These are phyloP conservation scores for Nyctereutes procyonoides DNA, from an alignment of 2,113 vertebrate species.

Conservation along the genomic window DNA sequence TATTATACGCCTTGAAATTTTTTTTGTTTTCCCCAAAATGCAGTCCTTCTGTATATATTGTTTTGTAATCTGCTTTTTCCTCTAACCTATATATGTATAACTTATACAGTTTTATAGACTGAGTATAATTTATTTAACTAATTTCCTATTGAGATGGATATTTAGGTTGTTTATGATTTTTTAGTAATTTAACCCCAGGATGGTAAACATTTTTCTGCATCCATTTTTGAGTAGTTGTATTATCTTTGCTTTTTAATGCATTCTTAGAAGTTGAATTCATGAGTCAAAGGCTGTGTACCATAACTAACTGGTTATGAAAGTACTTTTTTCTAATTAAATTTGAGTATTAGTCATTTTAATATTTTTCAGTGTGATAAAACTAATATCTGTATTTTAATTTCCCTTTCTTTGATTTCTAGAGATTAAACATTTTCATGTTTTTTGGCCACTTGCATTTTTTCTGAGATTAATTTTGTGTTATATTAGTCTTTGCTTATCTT, in stretches of 20 bases:
- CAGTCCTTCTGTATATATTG: background rate
- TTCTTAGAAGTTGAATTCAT: conserved; percentile 51
- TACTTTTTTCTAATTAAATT: conserved; percentile 28
- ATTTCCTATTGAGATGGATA: background rate
- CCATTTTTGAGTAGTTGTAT: conserved; percentile 1
- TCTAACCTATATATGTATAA: background rate
- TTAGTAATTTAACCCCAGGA: background rate
- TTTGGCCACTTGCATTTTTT: conserved; percentile 15
- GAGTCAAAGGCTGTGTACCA: background rate
- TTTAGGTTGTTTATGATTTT: conserved; percentile 26
- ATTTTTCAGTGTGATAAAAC: conserved; percentile 15
- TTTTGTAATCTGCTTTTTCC: background rate
- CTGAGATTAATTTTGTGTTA: conserved; percentile 46
- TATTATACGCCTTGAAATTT: background rate
- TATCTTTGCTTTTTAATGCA: background rate
- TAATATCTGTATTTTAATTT: background rate
- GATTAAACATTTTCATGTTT: conserved; percentile 9
- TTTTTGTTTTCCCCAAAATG: background rate
- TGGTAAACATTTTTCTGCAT: conserved; percentile 1
- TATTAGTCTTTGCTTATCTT: background rate
- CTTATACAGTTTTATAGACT: background rate
- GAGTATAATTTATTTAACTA: background rate
- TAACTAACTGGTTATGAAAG: background rate
- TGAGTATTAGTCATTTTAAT: conserved; percentile 19
- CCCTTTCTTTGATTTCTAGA: conserved; percentile 33